Evolutionary conservation across 2,888 invertebrate genomes (phyloP), one percentile per base, ranked within the genome.

Genomic region (Frankliniella fusca): DNA sequence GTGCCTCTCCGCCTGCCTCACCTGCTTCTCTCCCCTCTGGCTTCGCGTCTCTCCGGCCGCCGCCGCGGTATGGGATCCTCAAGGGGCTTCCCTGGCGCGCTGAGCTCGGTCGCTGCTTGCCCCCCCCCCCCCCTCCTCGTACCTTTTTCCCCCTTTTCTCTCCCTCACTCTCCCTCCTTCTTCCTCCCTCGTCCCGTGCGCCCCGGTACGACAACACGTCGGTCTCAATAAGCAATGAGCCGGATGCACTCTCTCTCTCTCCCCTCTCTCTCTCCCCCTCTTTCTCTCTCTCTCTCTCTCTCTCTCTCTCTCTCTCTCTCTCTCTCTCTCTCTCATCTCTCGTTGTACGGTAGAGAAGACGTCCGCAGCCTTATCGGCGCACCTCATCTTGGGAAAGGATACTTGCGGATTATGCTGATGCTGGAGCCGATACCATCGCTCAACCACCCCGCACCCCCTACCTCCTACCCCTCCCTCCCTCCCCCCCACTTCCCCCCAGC

Each of bases 301-400:
- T 65, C 65, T 65, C 65, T 65, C 65, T 65, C 65, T 65, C 65
- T 65, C 65, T 65, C 65, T 65, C 65, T 65, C 65, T 65, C 65
- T 65, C 65, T 65, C 65, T 65, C 65, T 65, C 65, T 70, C 23
- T 23, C 70, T 23, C 70, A n/a, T 8, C 23, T 18, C 70, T 23
- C 54, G 54, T 18, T 8, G 54, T 54, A 2, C 54, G 3, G 15
- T 7, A 54, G 54, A 18, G 15, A 8, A 12, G 15, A 18, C 15
- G 54, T 54, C 54, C 20, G 54, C 54, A 5, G 54, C 15, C 54
- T 15, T 54, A 54, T 54, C 54, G 18, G 54, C 54, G 15, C 54
- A 54, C 54, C 54, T 54, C 54, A 54, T 54, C 54, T 10, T 20
- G 10, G 54, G 54, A 54, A 54, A 54, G 54, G 54, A 54, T 54